phyloP scores from a whole-genome alignment of 2,113 vertebrate genomes.

The Cyprinus carpio region DNA sequence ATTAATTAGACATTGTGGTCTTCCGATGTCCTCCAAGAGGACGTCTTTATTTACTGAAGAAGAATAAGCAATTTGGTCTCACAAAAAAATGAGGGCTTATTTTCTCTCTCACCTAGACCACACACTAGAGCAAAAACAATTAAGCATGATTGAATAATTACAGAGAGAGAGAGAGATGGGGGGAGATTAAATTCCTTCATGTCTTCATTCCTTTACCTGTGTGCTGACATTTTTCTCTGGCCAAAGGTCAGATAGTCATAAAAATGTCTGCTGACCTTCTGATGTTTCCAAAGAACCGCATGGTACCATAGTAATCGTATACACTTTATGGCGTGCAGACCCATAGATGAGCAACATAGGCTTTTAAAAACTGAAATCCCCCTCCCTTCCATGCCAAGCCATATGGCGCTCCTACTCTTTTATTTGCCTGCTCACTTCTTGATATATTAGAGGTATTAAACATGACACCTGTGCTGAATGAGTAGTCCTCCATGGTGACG shows the following conservation, averaged over 20 bases:
- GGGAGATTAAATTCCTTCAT: not conserved
- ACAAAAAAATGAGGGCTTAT: slow-evolving; percentile 38
- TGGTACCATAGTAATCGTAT: slow-evolving; percentile 44
- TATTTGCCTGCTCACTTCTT: slow-evolving; percentile 70
- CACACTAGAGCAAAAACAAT: slow-evolving; percentile 72
- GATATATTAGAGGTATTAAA: slow-evolving; percentile 83
- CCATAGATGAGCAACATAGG: slow-evolving; percentile 51
- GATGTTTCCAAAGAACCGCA: slow-evolving; percentile 30
- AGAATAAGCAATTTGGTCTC: slow-evolving; percentile 57
- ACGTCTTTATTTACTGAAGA: slow-evolving; percentile 59
- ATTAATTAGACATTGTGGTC: slow-evolving; percentile 71
- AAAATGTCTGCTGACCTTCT: slow-evolving; percentile 57
- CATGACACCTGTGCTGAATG: slow-evolving; percentile 81
- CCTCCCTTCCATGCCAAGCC: slow-evolving; percentile 58
- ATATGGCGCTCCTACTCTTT: slow-evolving; percentile 63
- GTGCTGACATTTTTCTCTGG: slow-evolving; percentile 30
- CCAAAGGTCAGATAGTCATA: slow-evolving; percentile 62
- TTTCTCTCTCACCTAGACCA: slow-evolving; percentile 53
- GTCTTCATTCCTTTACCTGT: not conserved
- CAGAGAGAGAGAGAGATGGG: slow-evolving; percentile 17
- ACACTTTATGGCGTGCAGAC: slow-evolving; percentile 49
- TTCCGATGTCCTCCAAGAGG: slow-evolving; percentile 63
- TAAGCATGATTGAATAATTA: slow-evolving; percentile 72
- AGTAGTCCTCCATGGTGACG: slow-evolving; percentile 66
- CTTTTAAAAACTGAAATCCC: slow-evolving; percentile 71